Base-by-base conservation (phyloP, 1,140 invertebrate genomes). In the Eubasilissa regina region DNA sequence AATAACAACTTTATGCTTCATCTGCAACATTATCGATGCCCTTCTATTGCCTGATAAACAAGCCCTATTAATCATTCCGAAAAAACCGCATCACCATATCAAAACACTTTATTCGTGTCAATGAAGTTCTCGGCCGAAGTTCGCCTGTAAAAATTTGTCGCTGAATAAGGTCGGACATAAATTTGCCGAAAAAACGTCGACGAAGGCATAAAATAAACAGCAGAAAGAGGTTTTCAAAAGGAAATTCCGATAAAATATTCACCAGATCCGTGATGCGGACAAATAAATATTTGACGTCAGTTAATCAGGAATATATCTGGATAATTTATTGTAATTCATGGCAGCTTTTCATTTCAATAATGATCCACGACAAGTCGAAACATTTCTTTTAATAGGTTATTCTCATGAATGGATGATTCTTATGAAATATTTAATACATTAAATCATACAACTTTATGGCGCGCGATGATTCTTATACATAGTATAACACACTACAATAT, bases 101-200 rank as follows among this genome's bases (percentile, higher is more conserved):
- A 43, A 64, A 64, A 64, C 60, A 43, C 60, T 64, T 25, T 13
- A 64, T 64, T 64, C 60, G 21, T 64, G 60, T 64, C 60, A 64
- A 64, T 64, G 60, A 64, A 43, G 35, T 64, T 64, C 35, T 64
- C 60, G n/a, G 35, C 60, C 10, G 55, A 64, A 64, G 13, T 64
- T 44, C 60, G 21, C 21, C 12, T 25, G 19, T 64, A 64, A 64
- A 51, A 64, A 64, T 64, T 64, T 64, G 60, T 64, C 60, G 60
- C 60, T 35, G 19, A 43, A 43, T 64, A 64, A 64, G 35, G 60
- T 25, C 35, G 60, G 60, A n/a, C 19, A 64, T 64, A 64, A 64
- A 64, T 64, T 64, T 64, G 19, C 21, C 60, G 13, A 64, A 64
- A 35, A 35, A 15, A 64, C 1, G 21, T 11, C 60, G 10, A 13